Evolutionary conservation across 2,888 invertebrate species (phyloP), one percentile per base, ranked within the genome.

Genomic region (Cheilosia pagana): DNA sequence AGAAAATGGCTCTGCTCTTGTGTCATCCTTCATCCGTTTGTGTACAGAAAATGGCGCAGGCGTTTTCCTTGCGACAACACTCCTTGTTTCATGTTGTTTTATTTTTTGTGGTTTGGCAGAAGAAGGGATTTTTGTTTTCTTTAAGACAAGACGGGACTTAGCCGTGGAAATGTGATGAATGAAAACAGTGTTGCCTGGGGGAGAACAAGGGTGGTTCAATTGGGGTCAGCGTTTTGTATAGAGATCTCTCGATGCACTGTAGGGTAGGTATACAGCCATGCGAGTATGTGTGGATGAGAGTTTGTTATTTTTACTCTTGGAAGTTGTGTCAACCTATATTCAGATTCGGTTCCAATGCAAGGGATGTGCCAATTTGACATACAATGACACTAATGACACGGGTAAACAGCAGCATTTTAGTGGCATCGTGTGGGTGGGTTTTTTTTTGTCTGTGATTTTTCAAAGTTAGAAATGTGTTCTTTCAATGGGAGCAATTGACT

Each of bases 11-110:
- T 23, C 62, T 76, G 65, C 41, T 65, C 43, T 31, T 77, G 59
- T 55, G n/a, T n/a, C n/a, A n/a, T n/a, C n/a, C n/a, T n/a, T n/a
- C 67, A 67, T 57, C 53, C 43, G 67, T 68, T 72, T 68, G 55
- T 78, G 16, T 74, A 31, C 60, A 62, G 55, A 67, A 82, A 67
- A 48, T 41, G 25, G 77, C 83, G 83, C 83, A 83, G 57, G 68
- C 83, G 83, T 79, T 83, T 57, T 79, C 14, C 59, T 7, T 67
- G 6, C 16, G 14, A 16, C 23, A 82, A 71, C 81, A 72, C 77
- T 82, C 72, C 77, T 82, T 72, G 35, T 77, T 55, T 16, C n/a
- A 62, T 59, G 25, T 21, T 10, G 31, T 70, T n/a, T 53, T 45
- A 16, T 28, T 1, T 39, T 71, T 35, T 50, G 50, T 28, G 10